Conservation (phyloP, 2,888 invertebrate species). For the Sphinx pinastri region DNA sequence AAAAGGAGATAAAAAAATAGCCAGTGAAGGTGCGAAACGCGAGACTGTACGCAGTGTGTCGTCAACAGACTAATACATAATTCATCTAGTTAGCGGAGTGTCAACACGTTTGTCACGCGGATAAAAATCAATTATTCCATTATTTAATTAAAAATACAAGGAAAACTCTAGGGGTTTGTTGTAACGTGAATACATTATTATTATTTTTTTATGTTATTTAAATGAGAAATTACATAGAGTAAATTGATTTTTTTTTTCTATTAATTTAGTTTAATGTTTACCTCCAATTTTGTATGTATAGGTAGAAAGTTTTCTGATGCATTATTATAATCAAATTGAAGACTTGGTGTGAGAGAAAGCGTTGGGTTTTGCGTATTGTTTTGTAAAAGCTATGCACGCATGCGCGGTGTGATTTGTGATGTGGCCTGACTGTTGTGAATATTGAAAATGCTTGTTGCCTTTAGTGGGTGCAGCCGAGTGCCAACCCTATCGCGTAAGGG, state of each 20-base stretch:
- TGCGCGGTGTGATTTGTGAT: constrained; percentile 44
- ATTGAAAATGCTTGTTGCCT: constrained; percentile 19
- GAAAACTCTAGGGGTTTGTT: constrained; percentile 71
- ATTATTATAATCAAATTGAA: constrained; percentile 60
- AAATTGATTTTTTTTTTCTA: constrained; percentile 33
- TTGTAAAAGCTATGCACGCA: constrained; percentile 52
- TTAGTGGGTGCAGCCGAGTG: constrained; percentile 9
- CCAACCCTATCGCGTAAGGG: neutral
- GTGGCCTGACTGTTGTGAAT: constrained; percentile 43
- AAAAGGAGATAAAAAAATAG: constrained; percentile 32
- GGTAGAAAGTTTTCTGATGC: constrained; percentile 63
- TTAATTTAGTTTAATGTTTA: constrained; percentile 72
- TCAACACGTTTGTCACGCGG: constrained; percentile 28
- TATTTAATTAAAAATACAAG: constrained; percentile 61
- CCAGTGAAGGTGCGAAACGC: constrained; percentile 51
- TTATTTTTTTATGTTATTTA: constrained; percentile 81
- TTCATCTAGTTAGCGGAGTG: constrained; percentile 37
- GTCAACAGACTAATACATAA: constrained; percentile 34
- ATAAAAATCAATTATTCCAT: constrained; percentile 80
- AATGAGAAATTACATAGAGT: constrained; percentile 37
- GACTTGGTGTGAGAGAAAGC: constrained; percentile 44
- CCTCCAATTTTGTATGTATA: constrained; percentile 71
- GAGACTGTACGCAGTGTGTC: constrained; percentile 33
- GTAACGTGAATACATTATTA: constrained; percentile 75
- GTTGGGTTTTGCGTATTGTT: constrained; percentile 39